Evolutionary conservation across 2,797 vertebrate species (phyloP).

Genomic region (Poliocrania exsul): DNA sequence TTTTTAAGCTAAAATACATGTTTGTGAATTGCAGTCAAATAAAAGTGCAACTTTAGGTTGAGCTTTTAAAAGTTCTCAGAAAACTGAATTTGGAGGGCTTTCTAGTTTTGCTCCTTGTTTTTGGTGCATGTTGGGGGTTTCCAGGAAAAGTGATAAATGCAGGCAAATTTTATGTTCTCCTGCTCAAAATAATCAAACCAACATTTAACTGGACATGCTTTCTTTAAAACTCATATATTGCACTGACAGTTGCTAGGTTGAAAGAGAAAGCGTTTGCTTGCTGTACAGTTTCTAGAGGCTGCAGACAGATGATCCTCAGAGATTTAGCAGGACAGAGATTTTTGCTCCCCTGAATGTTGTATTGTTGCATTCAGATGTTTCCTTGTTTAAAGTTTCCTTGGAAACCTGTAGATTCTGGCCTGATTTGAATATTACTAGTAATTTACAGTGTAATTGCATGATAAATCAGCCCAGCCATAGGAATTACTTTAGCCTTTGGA

Average conservation of each 20-base stretch:
- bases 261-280: not conserved
- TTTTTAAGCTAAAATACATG: not conserved
- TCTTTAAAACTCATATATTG: not conserved
- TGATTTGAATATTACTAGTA: not conserved
- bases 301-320: not conserved
- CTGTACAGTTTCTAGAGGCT: not conserved
- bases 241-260: not conserved
- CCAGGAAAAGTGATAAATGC: not conserved
- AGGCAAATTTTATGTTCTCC: not conserved
- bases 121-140: not conserved
- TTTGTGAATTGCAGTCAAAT: not conserved
- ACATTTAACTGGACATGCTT: not conserved
- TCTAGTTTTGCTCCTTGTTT: not conserved
- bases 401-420: not conserved
- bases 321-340: not conserved
- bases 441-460: not conserved
- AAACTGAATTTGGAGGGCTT: not conserved
- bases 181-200: not conserved
- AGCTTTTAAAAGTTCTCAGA: not conserved
- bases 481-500: not conserved
- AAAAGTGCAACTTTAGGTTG: not conserved
- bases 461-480: not conserved
- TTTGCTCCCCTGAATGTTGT: not conserved
- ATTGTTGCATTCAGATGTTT: not conserved
- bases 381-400: not conserved